Conservation (phyloP, 2,888 invertebrate species). For the Synanthedon myopaeformis region DNA sequence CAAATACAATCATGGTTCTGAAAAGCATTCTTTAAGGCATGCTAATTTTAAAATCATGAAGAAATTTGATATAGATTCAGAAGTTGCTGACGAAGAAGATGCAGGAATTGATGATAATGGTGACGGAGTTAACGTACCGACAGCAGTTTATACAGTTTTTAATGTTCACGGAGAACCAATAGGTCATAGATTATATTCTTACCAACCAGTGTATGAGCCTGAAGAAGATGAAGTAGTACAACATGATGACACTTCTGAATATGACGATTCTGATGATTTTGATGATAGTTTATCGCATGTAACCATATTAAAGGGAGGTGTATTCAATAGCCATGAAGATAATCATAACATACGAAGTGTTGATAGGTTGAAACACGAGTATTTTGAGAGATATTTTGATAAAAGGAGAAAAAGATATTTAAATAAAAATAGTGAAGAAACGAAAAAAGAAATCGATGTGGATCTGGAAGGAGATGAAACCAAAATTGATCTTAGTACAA, state of each 20-base stretch:
- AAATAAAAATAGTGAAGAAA: slow-evolving; percentile 31
- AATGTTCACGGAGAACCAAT: slow-evolving; percentile 64
- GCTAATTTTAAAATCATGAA: slow-evolving; percentile 62
- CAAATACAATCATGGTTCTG: slow-evolving; percentile 53
- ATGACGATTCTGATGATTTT: slow-evolving; percentile 34
- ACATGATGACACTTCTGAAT: slow-evolving; percentile 38
- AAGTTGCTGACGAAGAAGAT: slow-evolving; percentile 30
- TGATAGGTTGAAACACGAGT: slow-evolving; percentile 51
- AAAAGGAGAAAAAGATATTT: slow-evolving; percentile 52
- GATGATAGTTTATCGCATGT: slow-evolving; percentile 39
- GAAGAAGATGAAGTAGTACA: slow-evolving; percentile 45
- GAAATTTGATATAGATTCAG: slow-evolving; percentile 46
- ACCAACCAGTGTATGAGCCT: slow-evolving; percentile 61
- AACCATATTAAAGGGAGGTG: slow-evolving; percentile 58
- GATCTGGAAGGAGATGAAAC: slow-evolving; percentile 36
- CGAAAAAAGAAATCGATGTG: slow-evolving; percentile 28
- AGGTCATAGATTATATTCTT: slow-evolving; percentile 56
- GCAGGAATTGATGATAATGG: slow-evolving; percentile 23
- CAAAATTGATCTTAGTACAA: slow-evolving; percentile 22
- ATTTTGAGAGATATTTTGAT: slow-evolving; percentile 56
- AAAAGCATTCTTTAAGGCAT: slow-evolving; percentile 56
- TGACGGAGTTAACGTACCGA: slow-evolving; percentile 38
- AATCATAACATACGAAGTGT: slow-evolving; percentile 27
- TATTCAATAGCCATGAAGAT: slow-evolving; percentile 38
- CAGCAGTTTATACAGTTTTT: slow-evolving; percentile 57